phyloP scores from a whole-genome alignment of 1,140 invertebrate genomes.

The Polypedilum vanderplanki region DNA sequence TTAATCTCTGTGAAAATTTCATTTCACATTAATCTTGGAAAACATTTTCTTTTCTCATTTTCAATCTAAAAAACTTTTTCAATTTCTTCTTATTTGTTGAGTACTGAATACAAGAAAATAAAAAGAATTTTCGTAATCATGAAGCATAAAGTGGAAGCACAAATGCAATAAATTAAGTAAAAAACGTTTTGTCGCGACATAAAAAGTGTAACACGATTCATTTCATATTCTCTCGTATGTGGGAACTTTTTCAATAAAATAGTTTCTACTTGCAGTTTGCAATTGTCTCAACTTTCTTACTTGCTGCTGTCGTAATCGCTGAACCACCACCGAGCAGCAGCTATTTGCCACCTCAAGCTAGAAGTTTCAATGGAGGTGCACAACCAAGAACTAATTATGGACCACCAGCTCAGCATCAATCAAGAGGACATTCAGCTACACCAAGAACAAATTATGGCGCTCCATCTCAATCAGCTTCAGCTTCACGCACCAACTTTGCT shows the following conservation, averaged over 20 bases:
- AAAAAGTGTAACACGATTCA: background rate
- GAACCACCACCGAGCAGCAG: conserved; percentile 49
- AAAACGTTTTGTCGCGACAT: background rate
- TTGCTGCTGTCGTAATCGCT: background rate
- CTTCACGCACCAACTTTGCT: no score
- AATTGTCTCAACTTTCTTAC: conserved; percentile 14
- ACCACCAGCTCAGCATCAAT: conserved; percentile 35
- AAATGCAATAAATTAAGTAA: no score
- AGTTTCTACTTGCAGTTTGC: background rate
- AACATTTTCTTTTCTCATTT: no score
- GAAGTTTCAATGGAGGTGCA: conserved; percentile 32
- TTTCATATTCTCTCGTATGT: background rate
- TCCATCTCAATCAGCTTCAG: no score
- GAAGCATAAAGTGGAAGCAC: no score
- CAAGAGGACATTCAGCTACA: conserved; percentile 37
- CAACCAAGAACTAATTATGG: conserved; percentile 32
- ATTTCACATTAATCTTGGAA: no score
- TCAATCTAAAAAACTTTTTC: no score
- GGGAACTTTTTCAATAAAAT: background rate
- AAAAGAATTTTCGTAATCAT: no score
- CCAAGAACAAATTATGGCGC: conserved; percentile 39
- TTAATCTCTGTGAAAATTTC: no score
- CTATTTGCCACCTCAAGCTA: conserved; percentile 49
- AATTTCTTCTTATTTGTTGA: no score
- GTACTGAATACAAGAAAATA: no score